phyloP scores from a whole-genome alignment of 30 jellyfish, hydroid and myxozoan species.

The Hydractinia echinata region DNA sequence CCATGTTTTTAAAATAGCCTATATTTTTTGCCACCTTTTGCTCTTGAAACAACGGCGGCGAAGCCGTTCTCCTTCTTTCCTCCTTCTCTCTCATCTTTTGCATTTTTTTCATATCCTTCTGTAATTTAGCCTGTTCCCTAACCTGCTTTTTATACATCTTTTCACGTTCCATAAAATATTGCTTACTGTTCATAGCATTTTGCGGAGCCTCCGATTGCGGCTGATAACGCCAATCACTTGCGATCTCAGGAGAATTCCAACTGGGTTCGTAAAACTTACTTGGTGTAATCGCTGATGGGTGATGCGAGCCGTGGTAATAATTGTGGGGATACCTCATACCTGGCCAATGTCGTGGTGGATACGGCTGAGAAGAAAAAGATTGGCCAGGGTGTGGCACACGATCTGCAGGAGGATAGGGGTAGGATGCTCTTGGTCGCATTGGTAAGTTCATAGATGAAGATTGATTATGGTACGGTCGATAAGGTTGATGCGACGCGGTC shows the following conservation, averaged over 20 bases:
- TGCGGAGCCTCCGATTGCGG: neutral
- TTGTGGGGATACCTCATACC: no score
- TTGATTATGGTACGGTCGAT: no score
- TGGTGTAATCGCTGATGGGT: neutral
- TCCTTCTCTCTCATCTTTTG: slow-evolving; percentile 1
- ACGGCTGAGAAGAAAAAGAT: no score
- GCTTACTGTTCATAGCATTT: neutral
- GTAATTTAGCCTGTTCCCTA: slow-evolving; percentile 22
- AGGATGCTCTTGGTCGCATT: no score
- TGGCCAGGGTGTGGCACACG: no score
- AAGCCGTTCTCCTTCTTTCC: slow-evolving; percentile 1
- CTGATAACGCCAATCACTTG: no score
- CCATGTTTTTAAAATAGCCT: slow-evolving; percentile 25
- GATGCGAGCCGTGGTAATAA: neutral
- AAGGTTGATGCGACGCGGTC: no score
- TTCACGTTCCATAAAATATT: slow-evolving; percentile 7
- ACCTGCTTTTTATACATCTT: slow-evolving; percentile 14
- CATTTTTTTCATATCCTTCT: slow-evolving; percentile 15
- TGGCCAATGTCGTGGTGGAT: no score
- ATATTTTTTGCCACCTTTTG: neutral
- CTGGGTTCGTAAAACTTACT: slow-evolving; percentile 19
- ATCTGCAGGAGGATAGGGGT: no score
- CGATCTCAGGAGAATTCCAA: neutral
- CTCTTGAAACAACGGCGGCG: neutral
- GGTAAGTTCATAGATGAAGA: no score